phyloP scores from a whole-genome alignment of 2,797 vertebrate species.

The Parauchenoglanis punctatus region DNA sequence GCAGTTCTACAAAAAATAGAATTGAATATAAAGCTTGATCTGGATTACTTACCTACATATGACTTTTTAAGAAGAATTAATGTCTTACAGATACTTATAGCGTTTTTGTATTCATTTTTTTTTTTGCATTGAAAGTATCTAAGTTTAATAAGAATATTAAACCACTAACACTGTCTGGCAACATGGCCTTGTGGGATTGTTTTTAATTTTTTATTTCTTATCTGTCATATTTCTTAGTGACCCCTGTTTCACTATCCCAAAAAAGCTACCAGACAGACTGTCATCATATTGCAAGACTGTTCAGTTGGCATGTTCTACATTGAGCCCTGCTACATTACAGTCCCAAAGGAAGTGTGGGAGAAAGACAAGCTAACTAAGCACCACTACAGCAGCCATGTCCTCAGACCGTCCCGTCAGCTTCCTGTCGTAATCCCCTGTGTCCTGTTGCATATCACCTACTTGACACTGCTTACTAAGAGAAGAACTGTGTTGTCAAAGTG shows the following conservation, averaged over 20 bases:
- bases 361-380: constrained; percentile 34
- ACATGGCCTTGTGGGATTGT: not conserved
- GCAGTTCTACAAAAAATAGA: not conserved
- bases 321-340: not conserved
- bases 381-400: constrained; percentile 26
- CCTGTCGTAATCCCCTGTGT: constrained; percentile 13
- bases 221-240: constrained; percentile 4
- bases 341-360: constrained; percentile 30
- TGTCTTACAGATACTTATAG: not conserved
- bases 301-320: constrained; percentile 17
- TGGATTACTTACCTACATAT: not conserved
- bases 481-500: constrained; percentile 39
- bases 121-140: not conserved
- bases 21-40: not conserved
- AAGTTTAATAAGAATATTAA: not conserved
- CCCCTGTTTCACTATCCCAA: not conserved
- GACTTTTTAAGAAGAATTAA: not conserved
- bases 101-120: not conserved
- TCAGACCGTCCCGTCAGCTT: constrained; percentile 34
- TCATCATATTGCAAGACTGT: constrained; percentile 1
- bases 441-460: constrained; percentile 9
- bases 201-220: not conserved
- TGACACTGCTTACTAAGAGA: constrained; percentile 35
- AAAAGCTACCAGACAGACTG: not conserved
- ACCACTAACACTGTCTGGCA: not conserved